Base-by-base conservation (phyloP, 2,888 invertebrate genomes). In the Exocentrus adspersus region DNA sequence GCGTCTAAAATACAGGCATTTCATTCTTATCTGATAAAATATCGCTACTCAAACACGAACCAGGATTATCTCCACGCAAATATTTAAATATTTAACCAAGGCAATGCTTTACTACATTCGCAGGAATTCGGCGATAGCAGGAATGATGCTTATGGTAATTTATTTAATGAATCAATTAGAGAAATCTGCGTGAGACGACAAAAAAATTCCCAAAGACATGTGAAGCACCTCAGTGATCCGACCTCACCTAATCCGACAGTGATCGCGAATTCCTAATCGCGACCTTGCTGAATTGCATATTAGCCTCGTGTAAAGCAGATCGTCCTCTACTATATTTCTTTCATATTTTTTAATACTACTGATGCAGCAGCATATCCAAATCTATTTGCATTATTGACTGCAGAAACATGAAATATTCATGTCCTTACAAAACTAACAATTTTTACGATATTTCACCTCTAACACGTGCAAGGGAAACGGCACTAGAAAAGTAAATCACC, bases 81-180 rank as follows among this genome's bases (percentile, higher is more conserved):
- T 17, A n/a, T 42, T 46, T 57, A 57, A 57, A 57, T 57, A 57
- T 57, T 57, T 46, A 57, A 46, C 30, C 42, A 46, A 28, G 45
- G 17, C 20, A 30, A 12, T n/a, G 12, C 46, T 46, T 32, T 46
- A 45, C 57, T 46, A 57, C 57, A 46, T 57, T 57, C 56, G 32
- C 46, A 19, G 28, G 32, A 56, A 24, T 45, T 4, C 42, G 45
- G 19, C 10, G 10, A 9, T 17, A 20, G 10, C 42, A 16, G 41
- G 16, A 28, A 54, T n/a, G 54, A 54, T 56, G 45, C 30, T 30
- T 30, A 28, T 45, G 45, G 45, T 45, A 30, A 45, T 45, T 17
- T 19, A 54, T 10, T 17, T 42, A 42, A 54, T 54, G 42, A 56
- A 56, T 17, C n/a, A 45, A 56, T 32, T 45, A 28, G 17, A 30